phyloP scores from a whole-genome alignment of 2,113 vertebrate species.

The Podarcis raffonei region DNA sequence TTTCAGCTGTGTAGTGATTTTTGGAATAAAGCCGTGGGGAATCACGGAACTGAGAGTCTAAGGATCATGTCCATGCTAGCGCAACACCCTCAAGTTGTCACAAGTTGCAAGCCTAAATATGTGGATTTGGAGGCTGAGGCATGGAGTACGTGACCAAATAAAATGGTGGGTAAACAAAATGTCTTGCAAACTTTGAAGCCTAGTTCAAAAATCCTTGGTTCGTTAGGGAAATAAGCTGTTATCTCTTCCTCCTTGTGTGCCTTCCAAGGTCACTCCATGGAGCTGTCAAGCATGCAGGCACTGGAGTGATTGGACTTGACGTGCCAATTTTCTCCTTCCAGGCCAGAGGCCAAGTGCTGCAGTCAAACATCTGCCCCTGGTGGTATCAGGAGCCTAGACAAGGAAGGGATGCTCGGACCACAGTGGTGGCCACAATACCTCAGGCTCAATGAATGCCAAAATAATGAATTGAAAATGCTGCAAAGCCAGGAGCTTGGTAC shows the following conservation, averaged over 20 bases:
- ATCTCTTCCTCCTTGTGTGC: not conserved
- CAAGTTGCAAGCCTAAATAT: not conserved
- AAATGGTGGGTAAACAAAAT: not conserved
- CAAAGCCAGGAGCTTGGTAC: not conserved
- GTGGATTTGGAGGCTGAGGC: too few species aligned
- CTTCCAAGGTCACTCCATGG: conserved; percentile 62
- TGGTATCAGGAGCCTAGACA: not conserved
- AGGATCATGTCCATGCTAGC: too few species aligned
- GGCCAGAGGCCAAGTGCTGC: not conserved
- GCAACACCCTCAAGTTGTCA: not conserved
- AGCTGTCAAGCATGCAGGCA: conserved; percentile 7
- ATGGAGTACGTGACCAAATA: not conserved
- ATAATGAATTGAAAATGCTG: not conserved
- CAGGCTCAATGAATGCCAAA: not conserved
- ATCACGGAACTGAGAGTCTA: too few species aligned
- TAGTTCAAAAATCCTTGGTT: not conserved
- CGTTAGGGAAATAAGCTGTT: conserved; percentile 17
- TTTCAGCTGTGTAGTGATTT: too few species aligned
- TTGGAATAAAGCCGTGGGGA: too few species aligned
- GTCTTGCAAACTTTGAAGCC: not conserved
- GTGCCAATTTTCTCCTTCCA: not conserved
- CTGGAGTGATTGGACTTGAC: conserved; percentile 50
- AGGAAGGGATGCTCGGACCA: not conserved
- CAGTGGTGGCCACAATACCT: not conserved
- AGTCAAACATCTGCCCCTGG: not conserved